A percentile compares a stretch with the other conserved stretches of the same genome.
phyloP scores from a whole-genome alignment of 2,888 invertebrate genomes.

The Andrena bucephala region DNA sequence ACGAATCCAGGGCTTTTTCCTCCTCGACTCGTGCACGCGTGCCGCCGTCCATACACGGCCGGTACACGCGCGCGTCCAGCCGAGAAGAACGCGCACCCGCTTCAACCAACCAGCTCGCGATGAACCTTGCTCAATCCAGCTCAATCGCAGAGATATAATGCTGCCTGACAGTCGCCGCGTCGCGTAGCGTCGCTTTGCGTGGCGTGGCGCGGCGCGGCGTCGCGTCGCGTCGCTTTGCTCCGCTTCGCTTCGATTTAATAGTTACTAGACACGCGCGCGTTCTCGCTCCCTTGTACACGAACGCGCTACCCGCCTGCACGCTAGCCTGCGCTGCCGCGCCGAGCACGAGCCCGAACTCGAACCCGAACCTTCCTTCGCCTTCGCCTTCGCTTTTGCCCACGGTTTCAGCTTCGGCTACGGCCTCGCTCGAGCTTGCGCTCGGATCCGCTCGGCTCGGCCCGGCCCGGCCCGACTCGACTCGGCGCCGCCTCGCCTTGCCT shows the following conservation, averaged over 20 bases:
- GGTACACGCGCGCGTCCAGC: slow-evolving; percentile 75
- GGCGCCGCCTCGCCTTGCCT: slow-evolving; percentile 59
- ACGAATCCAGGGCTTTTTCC: slow-evolving; percentile 78
- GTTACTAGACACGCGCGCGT: slow-evolving; percentile 41
- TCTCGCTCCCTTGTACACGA: slow-evolving; percentile 33
- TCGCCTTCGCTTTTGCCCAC: slow-evolving; percentile 53
- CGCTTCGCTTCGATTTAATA: slow-evolving; percentile 27
- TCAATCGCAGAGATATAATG: background rate
- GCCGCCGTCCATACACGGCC: slow-evolving; percentile 73
- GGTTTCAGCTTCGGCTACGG: slow-evolving; percentile 64
- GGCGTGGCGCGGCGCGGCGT: background rate
- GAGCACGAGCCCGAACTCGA: slow-evolving; percentile 53
- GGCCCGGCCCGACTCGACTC: slow-evolving; percentile 60
- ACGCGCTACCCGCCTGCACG: slow-evolving; percentile 45
- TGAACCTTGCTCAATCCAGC: background rate
- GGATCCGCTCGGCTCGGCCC: slow-evolving; percentile 74
- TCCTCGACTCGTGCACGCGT: slow-evolving; percentile 77
- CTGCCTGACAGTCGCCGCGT: background rate
- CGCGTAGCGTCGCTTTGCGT: background rate
- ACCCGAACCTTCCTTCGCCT: slow-evolving; percentile 68
- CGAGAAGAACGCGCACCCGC: slow-evolving; percentile 65
- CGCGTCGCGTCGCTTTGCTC: slow-evolving; percentile 7
- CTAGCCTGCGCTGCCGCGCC: slow-evolving; percentile 41
- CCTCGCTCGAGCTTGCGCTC: slow-evolving; percentile 66
- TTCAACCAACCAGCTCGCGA: slow-evolving; percentile 17